Conservation (phyloP, 2,113 vertebrate species). For the Coreoperca whiteheadi region DNA sequence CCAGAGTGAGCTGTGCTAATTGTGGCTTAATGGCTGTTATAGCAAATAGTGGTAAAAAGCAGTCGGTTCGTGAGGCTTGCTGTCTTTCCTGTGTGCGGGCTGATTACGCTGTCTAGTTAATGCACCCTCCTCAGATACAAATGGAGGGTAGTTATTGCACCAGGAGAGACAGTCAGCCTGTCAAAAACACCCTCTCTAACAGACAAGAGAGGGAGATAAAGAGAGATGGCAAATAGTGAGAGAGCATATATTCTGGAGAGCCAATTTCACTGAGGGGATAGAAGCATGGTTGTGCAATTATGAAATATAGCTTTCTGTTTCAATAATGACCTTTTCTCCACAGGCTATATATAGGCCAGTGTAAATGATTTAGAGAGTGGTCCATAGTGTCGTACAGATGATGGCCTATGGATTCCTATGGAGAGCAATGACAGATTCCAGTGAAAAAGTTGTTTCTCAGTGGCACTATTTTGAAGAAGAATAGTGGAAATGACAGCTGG, state of each 20-base stretch:
- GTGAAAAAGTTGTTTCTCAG: slow-evolving; percentile 45
- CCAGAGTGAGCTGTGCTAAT: slow-evolving; percentile 72
- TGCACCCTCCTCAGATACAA: slow-evolving; percentile 79
- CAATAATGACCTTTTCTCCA: slow-evolving; percentile 72
- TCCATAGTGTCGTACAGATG: slow-evolving; percentile 57
- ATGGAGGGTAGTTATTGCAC: slow-evolving; percentile 82
- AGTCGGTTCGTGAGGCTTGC: slow-evolving; percentile 60
- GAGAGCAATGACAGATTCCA: slow-evolving; percentile 27
- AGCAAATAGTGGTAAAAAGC: slow-evolving; percentile 76
- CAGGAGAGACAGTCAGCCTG: slow-evolving; percentile 75
- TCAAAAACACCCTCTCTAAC: slow-evolving; percentile 76
- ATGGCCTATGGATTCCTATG: slow-evolving; percentile 60
- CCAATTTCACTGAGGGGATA: slow-evolving; percentile 74
- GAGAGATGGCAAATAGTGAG: slow-evolving; percentile 68
- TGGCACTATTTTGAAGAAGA: slow-evolving; percentile 25
- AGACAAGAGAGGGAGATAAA: slow-evolving; percentile 72
- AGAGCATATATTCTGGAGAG: slow-evolving; percentile 75
- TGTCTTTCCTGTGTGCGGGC: slow-evolving; percentile 64
- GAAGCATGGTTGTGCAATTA: slow-evolving; percentile 76
- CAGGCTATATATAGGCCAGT: slow-evolving; percentile 70
- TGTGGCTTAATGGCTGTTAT: slow-evolving; percentile 78
- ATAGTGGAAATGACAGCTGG: slow-evolving; percentile 47
- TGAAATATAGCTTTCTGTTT: slow-evolving; percentile 79
- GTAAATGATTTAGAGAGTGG: slow-evolving; percentile 67
- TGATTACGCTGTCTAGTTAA: slow-evolving; percentile 83